Evolutionary conservation across 2,797 vertebrate genomes (phyloP), one percentile per base, ranked within the genome.

Genomic region (Rhinophrynus dorsalis): DNA sequence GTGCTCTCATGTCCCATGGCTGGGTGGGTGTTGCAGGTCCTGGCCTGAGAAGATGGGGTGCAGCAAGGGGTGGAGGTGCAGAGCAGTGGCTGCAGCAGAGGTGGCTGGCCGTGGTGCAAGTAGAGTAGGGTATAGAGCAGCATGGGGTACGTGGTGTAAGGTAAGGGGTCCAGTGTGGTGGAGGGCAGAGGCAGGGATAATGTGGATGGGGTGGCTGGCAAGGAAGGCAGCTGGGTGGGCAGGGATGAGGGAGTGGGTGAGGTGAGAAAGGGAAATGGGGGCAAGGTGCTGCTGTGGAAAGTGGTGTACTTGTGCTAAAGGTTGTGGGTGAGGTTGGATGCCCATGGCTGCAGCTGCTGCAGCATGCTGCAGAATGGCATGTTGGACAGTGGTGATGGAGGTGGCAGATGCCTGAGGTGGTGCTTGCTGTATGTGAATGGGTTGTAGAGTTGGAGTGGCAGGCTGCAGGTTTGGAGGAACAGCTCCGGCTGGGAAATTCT

Each of bases 21-120:
- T 97, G 23, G 97, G 97, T 0, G 96, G 97, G 58, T 99, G 97
- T 82, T 99, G 97, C 81, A 99, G 94, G 89, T 99, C 97, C 87
- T 99, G 97, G 74, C 96, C 96, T 91, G 97, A 98, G 92, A 99
- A 99, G 77, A 98, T 98, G 65, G 97, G 97, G 86, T 99, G 97
- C 64, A 99, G 92, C 17, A 98, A 83, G 1, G 97, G 97, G 80
- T 99, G 97, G 27, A 99, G 93, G 72, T 99, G 97, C 20, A 98
- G 88, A 4, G 96, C 96, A 0, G 97, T 96, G 0, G 96, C 93
- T 0, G 96, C 96, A 0, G 97, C 93, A 0, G 97, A 93, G 0
- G 93, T 89, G 0, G 90, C 88, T 0, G 91, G 94, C 17, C 96
- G 86, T 0, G 91, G 96, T 1, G 96, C 89, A 24, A 99, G 93